A percentile compares a stretch with the other conserved stretches of the same genome.
Conservation (phyloP, 1,140 invertebrate species). For the Antheraea pernyi region DNA sequence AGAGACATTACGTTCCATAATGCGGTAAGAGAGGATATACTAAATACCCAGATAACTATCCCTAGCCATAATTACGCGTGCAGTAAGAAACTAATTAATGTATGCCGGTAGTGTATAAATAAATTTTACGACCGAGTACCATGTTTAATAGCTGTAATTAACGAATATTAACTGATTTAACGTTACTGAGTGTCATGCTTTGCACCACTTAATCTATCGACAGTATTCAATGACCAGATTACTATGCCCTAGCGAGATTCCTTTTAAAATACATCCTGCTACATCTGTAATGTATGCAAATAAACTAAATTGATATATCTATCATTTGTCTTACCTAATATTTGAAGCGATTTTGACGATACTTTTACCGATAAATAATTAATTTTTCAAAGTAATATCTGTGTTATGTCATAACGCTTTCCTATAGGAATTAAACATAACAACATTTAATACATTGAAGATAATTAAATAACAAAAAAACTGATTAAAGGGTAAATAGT, state of each 20-base stretch:
- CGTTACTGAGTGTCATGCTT: not conserved
- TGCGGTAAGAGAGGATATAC: not conserved
- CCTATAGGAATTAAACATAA: too few species aligned
- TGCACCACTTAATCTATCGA: not conserved
- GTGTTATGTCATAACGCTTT: too few species aligned
- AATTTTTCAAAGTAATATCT: too few species aligned
- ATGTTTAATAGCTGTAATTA: not conserved
- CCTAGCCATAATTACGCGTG: not conserved
- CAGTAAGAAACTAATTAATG: not conserved
- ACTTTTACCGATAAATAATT: too few species aligned
- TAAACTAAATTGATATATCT: not conserved
- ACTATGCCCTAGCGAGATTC: not conserved
- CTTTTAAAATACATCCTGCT: conserved; percentile 1
- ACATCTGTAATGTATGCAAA: not conserved
- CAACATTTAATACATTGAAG: too few species aligned
- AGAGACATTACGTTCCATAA: too few species aligned
- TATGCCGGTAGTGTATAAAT: not conserved
- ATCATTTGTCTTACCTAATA: too few species aligned
- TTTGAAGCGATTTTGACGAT: too few species aligned
- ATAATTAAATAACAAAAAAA: too few species aligned
- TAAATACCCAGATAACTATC: not conserved
- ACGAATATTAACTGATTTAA: conserved; percentile 2
- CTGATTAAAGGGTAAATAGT: too few species aligned
- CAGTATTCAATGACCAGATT: not conserved
- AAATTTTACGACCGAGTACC: not conserved